Evolutionary conservation across 2,888 invertebrate species (phyloP).

Genomic region (Netelia inedita): DNA sequence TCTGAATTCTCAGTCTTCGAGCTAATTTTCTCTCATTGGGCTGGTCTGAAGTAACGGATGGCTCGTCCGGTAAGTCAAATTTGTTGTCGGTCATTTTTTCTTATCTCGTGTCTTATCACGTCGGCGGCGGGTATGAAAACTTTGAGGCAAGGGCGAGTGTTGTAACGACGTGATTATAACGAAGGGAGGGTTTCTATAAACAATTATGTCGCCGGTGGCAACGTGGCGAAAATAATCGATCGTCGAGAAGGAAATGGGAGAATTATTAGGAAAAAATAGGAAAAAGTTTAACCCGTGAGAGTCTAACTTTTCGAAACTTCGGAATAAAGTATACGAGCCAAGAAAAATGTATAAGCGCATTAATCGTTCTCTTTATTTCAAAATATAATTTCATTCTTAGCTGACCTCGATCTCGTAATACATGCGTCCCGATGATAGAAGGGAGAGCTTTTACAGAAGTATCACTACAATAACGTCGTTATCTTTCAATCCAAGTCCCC

Average conservation of each 20-base stretch:
- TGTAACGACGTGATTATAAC: background rate
- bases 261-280: background rate
- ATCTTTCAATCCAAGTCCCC: constrained; percentile 56
- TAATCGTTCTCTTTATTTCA: background rate
- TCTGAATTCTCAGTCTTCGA: constrained; percentile 89
- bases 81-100: constrained; percentile 77
- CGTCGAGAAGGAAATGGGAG: background rate
- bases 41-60: constrained; percentile 88
- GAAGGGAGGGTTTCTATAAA: constrained; percentile 22
- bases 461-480: constrained; percentile 59
- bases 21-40: constrained; percentile 91
- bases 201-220: constrained; percentile 34
- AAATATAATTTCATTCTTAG: background rate
- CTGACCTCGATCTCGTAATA: constrained; percentile 20
- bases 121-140: background rate
- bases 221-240: constrained; percentile 13
- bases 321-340: background rate
- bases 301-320: background rate
- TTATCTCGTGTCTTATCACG: background rate
- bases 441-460: constrained; percentile 29
- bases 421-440: background rate
- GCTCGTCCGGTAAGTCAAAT: constrained; percentile 86
- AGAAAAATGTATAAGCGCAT: background rate
- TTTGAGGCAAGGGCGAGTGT: background rate
- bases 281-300: background rate